Base-by-base conservation (phyloP, 1,140 invertebrate genomes). In the Aphaenogaster ashmeadi region DNA sequence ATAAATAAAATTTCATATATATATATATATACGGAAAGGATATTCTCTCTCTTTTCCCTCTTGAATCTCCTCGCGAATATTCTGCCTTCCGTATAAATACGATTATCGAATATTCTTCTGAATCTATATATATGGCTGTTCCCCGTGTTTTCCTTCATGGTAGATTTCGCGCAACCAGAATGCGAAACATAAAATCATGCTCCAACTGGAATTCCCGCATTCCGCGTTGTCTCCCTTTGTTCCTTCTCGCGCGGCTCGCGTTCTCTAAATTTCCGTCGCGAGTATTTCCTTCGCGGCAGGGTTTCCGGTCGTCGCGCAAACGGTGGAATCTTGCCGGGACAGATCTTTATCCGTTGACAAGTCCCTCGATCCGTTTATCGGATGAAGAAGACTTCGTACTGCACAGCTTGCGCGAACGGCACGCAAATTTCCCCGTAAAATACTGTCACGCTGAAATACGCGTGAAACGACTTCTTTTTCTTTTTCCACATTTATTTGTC, bases 401-500 rank as follows among this genome's bases (percentile, higher is more conserved):
- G 38, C 56, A n/a, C 33, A 86, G 62, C 50, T 85, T 75, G 78
- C 52, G 52, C 62, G 56, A 50, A 50, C 62, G 60, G 38, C 47
- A 52, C 36, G 67, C 27, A 44, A 27, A 52, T 56, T 50, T 41
- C 1, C 7, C 4, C 15, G 11, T 33, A 38, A 36, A 54, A 71
- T 54, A 71, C 27, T 52, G 60, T 54, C 58, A 50, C 21, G 52
- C 3, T n/a, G 13, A 81, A 62, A 27, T 38, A 72, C 6, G 41
- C 38, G 69, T 75, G 36, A 15, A 36, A 41, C 18, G 18, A 54
- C 18, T 36, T 4, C 36, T 52, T 52, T 38, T 38, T n/a, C 21
- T 52, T 27, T 75, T 7, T 47, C 15, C 6, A 47, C 21, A 18
- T 60, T 62, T 44, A 78, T 33, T 62, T 36, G 21, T 27, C 11